Percentiles rank a stretch among this genome's conserved stretches.
Evolutionary conservation across 2,797 vertebrate genomes (phyloP).

Genomic region (Takifugu rubripes): DNA sequence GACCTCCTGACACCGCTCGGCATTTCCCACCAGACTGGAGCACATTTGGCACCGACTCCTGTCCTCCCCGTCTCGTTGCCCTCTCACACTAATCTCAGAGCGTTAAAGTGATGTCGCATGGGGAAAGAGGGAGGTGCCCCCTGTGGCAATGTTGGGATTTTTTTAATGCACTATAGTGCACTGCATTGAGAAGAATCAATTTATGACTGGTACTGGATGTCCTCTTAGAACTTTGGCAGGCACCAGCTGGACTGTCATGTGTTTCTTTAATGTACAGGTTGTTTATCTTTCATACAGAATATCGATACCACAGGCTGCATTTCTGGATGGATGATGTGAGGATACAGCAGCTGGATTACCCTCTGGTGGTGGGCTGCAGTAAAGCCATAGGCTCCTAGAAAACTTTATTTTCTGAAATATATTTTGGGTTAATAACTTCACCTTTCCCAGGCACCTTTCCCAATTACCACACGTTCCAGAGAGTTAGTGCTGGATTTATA

Average conservation of each 20-base stretch:
- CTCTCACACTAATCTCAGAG: slow-evolving; percentile 22
- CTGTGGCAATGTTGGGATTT: slow-evolving; percentile 13
- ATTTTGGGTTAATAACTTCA: too few relatives aligned
- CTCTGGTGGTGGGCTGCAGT: too few relatives aligned
- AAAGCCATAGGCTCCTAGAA: too few relatives aligned
- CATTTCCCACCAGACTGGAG: slow-evolving; percentile 54
- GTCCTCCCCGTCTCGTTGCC: slow-evolving; percentile 22
- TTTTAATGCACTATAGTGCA: slow-evolving; percentile 18
- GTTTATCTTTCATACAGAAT: slow-evolving; percentile 31
- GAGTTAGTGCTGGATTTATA: background rate
- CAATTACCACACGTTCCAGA: too few relatives aligned
- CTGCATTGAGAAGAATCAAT: slow-evolving; percentile 23
- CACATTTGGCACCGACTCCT: slow-evolving; percentile 61
- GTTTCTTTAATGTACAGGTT: slow-evolving; percentile 33
- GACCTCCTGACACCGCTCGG: slow-evolving; percentile 38
- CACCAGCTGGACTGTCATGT: slow-evolving; percentile 21
- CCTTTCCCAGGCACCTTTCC: too few relatives aligned
- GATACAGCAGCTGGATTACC: too few relatives aligned
- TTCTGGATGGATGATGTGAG: too few relatives aligned
- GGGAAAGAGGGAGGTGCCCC: slow-evolving; percentile 2
- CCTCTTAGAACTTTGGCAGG: slow-evolving; percentile 12
- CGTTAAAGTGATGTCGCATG: slow-evolving; percentile 9
- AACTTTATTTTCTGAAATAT: too few relatives aligned
- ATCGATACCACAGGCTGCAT: slow-evolving; percentile 20
- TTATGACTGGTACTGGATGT: slow-evolving; percentile 33